A percentile compares a stretch with the other conserved stretches of the same genome.
Conservation (phyloP, 23 tunicate genomes). For the Aplidium turbinatum region DNA sequence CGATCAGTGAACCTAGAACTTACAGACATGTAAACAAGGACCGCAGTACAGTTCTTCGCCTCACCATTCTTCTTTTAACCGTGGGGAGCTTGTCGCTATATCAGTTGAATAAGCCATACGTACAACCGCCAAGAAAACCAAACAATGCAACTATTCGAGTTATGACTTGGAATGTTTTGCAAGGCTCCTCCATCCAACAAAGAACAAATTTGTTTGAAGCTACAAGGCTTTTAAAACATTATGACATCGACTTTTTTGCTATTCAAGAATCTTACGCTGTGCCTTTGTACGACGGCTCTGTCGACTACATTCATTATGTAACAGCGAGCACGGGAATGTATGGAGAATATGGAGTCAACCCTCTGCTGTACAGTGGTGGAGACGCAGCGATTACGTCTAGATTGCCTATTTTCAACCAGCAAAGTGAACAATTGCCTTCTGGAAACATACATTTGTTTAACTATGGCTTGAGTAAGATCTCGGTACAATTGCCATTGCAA, state of each 20-base stretch:
- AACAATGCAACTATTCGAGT: constrained; percentile 11
- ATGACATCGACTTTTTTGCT: constrained; percentile 1
- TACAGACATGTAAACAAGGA: too few species aligned
- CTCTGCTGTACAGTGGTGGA: constrained; percentile 1
- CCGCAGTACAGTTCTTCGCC: too few species aligned
- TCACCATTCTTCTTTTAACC: too few species aligned
- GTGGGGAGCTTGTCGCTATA: too few species aligned
- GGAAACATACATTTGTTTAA: not conserved
- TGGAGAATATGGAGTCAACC: constrained; percentile 5
- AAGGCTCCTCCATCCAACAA: not conserved
- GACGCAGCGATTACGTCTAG: constrained; percentile 1
- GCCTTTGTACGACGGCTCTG: not conserved
- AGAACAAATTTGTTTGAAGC: constrained; percentile 1
- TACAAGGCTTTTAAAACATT: not conserved
- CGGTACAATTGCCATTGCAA: not conserved
- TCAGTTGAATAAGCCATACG: too few species aligned
- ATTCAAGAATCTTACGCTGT: constrained; percentile 15
- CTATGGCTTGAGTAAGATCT: constrained; percentile 12
- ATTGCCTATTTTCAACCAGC: not conserved
- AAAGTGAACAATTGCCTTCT: not conserved
- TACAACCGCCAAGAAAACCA: too few species aligned
- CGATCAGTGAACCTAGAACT: too few species aligned
- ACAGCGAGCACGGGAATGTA: not conserved
- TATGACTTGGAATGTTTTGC: constrained; percentile 24
- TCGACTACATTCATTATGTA: constrained; percentile 9